Conservation (phyloP, 2,797 vertebrate species). For the Xenops minutus region DNA sequence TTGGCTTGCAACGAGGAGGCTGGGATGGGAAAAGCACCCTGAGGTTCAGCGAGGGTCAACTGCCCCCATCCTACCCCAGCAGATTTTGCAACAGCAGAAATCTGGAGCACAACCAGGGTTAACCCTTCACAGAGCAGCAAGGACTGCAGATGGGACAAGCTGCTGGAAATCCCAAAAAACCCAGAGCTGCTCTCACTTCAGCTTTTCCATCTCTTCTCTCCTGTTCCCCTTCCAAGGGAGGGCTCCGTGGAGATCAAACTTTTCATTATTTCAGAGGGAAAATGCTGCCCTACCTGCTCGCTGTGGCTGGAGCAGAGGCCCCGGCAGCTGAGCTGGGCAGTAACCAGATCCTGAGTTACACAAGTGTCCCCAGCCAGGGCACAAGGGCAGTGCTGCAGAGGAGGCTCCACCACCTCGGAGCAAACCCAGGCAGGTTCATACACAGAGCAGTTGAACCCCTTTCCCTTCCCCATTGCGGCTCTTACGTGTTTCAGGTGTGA, state of each 20-base stretch:
- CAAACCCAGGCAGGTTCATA: not conserved
- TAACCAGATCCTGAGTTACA: slow-evolving; percentile 3
- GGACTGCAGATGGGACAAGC: not conserved
- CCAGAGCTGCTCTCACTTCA: not conserved
- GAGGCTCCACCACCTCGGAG: not conserved
- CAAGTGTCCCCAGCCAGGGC: not conserved
- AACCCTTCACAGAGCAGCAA: not conserved
- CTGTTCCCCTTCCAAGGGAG: not conserved
- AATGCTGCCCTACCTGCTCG: fast-evolving
- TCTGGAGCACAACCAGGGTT: not conserved
- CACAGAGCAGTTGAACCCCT: fast-evolving
- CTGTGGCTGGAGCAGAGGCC: not conserved
- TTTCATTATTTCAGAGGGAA: fast-evolving
- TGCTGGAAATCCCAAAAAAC: not conserved
- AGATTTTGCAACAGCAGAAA: not conserved
- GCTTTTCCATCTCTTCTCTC: not conserved
- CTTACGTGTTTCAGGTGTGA: fast-evolving
- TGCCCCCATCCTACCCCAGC: not conserved
- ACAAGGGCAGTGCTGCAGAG: not conserved
- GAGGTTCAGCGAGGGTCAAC: not conserved
- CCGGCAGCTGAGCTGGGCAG: not conserved
- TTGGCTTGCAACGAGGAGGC: not conserved
- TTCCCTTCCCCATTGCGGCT: fast-evolving
- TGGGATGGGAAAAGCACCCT: not conserved
- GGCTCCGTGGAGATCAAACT: not conserved